Evolutionary conservation across 1,140 invertebrate species (phyloP).

Genomic region (Psilanteris sp.): DNA sequence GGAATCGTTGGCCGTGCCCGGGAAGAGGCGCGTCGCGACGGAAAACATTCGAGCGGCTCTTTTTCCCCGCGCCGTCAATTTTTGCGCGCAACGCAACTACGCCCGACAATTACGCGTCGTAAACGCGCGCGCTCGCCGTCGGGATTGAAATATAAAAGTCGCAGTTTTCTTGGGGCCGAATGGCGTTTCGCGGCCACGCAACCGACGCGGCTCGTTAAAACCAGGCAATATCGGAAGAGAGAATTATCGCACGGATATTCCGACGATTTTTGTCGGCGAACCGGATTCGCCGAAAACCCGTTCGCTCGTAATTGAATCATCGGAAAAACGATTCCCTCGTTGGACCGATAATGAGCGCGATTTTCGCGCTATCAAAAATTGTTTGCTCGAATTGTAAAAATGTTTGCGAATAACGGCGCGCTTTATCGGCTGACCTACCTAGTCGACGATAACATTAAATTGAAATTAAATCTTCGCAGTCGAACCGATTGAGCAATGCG

Average conservation of each 20-base stretch:
- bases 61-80: constrained; percentile 10
- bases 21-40: constrained; percentile 10
- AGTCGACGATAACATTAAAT: constrained; percentile 12
- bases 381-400: constrained; percentile 6
- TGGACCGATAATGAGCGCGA: background rate
- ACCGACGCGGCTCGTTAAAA: constrained; percentile 30
- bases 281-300: constrained; percentile 23
- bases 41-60: constrained; percentile 1
- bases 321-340: constrained; percentile 31
- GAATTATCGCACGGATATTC: constrained; percentile 30
- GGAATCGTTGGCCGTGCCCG: background rate
- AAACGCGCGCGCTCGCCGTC: constrained; percentile 30
- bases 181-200: constrained; percentile 21
- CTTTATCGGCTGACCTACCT: constrained; percentile 18
- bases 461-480: constrained; percentile 6
- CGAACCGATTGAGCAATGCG: background rate
- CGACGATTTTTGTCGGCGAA: constrained; percentile 21
- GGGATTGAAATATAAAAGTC: constrained; percentile 33
- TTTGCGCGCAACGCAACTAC: constrained; percentile 23
- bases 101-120: constrained; percentile 37
- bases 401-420: constrained; percentile 14
- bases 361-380: constrained; percentile 5
- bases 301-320: constrained; percentile 29
- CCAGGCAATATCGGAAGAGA: constrained; percentile 36
- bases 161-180: constrained; percentile 15